Evolutionary conservation across 1,140 invertebrate species (phyloP), one percentile per base, ranked within the genome.

Genomic region (Zaprionus capensis): DNA sequence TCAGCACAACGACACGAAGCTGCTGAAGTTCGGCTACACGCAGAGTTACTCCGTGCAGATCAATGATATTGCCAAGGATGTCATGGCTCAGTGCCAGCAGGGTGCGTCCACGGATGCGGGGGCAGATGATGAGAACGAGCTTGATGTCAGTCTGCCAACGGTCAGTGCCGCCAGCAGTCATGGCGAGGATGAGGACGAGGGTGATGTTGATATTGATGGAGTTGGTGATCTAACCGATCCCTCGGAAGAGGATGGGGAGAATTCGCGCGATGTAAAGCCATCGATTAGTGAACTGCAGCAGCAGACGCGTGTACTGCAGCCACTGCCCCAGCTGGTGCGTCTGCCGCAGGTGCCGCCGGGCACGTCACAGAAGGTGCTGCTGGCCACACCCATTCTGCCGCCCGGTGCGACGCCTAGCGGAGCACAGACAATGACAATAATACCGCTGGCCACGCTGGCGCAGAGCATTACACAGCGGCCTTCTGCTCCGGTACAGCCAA

Each of bases 21-120:
- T 71, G 0, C 41, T 92, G 17, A 91, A 87, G 11, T 80, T 92
- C 28, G 91, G 87, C 49, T 91, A 92, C 56, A 77, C 77, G 0
- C 88, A 92, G 15, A 71, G 91, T 26, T 72, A 87, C 34, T 92
- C 91, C 22, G 88, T 92, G 64, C 91, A 92, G 70, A 91, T 92
- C 46, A 91, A 91, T 34, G 91, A 92, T 63, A 90, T 92, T 20
- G 81, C 85, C 65, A 92, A 92, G 63, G 91, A 92, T 24, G 78
- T 92, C 2, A 78, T 91, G 64, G 76, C 77, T 1, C 82, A 79
- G 57, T 91, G 87, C 38, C 75, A 63, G 44, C 71, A 71, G 1
- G 71, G 66, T 6, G 36, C 67, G 4, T 6, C 41, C 6, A 49
- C 15, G 4, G 22, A 17, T n/a, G 26, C 38, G 4, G 26, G 26